A percentile compares a stretch with the other conserved stretches of the same genome.
These are phyloP conservation scores for Sorex maritimensis DNA, from an alignment of 2,797 vertebrate genomes.

Conservation along the genomic window DNA sequence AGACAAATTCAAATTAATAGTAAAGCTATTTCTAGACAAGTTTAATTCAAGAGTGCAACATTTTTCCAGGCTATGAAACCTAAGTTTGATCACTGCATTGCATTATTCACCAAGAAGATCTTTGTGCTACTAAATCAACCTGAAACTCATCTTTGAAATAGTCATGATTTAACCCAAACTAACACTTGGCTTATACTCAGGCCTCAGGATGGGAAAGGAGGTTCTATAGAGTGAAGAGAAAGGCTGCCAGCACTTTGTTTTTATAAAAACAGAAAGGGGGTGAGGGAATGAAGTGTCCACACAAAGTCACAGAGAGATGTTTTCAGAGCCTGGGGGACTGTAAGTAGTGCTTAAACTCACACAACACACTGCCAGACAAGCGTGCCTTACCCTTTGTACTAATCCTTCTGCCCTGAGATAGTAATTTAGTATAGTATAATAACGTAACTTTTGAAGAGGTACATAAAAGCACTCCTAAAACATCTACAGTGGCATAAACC, in stretches of 20 bases:
- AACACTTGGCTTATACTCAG: too few species aligned
- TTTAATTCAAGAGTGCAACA: constrained; percentile 53
- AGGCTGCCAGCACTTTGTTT: too few species aligned
- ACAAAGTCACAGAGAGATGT: too few species aligned
- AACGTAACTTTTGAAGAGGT: constrained; percentile 21
- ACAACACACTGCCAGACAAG: too few species aligned
- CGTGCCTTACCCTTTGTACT: too few species aligned
- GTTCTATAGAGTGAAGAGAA: too few species aligned
- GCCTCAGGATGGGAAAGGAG: too few species aligned
- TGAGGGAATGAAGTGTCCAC: too few species aligned
- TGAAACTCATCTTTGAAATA: constrained; percentile 26
- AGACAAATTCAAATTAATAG: constrained; percentile 68
- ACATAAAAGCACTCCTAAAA: background rate
- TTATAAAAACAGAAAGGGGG: too few species aligned
- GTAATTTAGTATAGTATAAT: background rate
- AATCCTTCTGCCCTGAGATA: too few species aligned
- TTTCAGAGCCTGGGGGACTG: too few species aligned
- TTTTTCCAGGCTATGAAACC: background rate
- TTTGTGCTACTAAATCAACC: constrained; percentile 54
- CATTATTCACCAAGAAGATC: constrained; percentile 25
- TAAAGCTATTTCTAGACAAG: constrained; percentile 8
- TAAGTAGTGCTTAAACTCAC: too few species aligned
- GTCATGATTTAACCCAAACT: background rate
- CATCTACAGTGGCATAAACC: background rate
- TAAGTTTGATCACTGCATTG: background rate